Percentiles rank a stretch among this genome's conserved stretches.
Evolutionary conservation across 2,888 invertebrate genomes (phyloP).

Genomic region (Onthophagus sagittarius): DNA sequence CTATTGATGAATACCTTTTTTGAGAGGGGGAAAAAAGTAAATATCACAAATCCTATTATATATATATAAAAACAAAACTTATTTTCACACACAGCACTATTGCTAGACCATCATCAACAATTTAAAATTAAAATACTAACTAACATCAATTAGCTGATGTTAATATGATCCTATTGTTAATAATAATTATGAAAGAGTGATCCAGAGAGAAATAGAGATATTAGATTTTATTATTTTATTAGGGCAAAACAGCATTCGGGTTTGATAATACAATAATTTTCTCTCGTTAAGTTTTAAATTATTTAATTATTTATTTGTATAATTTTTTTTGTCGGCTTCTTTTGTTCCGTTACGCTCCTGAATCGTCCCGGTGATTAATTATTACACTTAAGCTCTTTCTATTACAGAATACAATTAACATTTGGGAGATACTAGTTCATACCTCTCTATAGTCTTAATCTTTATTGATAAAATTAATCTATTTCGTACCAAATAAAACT

Average conservation of each 20-base stretch:
- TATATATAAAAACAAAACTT: slow-evolving; percentile 16
- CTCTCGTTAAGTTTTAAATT: not conserved
- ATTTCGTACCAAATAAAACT: no score
- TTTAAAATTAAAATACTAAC: slow-evolving; percentile 13
- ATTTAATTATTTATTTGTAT: no score
- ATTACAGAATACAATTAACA: not conserved
- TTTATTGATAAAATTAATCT: no score
- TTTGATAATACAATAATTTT: not conserved
- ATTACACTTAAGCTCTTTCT: not conserved
- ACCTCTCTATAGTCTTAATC: not conserved
- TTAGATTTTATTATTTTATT: not conserved
- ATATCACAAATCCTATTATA: slow-evolving; percentile 24
- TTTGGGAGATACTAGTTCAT: not conserved
- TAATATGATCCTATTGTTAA: not conserved
- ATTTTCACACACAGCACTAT: slow-evolving; percentile 20
- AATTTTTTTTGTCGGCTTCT: not conserved
- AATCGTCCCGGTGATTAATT: not conserved
- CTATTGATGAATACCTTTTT: not conserved
- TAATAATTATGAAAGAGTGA: no score
- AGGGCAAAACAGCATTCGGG: not conserved
- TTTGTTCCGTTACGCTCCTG: not conserved
- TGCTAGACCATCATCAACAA: slow-evolving; percentile 19
- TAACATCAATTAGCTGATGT: not conserved
- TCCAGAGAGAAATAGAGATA: not conserved
- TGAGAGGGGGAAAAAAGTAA: not conserved